phyloP scores from a whole-genome alignment of 1,140 invertebrate genomes.

The Epicauta chinensis region DNA sequence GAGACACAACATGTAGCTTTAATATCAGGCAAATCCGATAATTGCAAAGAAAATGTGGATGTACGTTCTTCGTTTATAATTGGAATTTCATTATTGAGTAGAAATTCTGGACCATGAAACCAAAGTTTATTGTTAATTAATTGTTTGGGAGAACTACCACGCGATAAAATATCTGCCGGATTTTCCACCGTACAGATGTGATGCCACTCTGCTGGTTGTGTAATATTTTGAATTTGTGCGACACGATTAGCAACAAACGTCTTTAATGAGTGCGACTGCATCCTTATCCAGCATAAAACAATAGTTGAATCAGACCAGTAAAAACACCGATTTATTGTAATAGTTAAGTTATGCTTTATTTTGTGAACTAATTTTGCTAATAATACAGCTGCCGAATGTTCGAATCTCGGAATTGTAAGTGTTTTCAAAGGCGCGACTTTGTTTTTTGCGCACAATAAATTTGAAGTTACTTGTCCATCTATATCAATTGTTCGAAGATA shows the following conservation, averaged over 20 bases:
- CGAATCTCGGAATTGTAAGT: slow-evolving; percentile 30
- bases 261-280: slow-evolving; percentile 13
- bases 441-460: slow-evolving; percentile 31
- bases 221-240: slow-evolving; percentile 36
- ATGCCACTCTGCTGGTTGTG: slow-evolving; percentile 20
- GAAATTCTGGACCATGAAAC: slow-evolving; percentile 34
- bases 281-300: slow-evolving; percentile 15
- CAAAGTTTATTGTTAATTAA: slow-evolving; percentile 35
- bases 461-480: background rate
- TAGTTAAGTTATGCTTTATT: slow-evolving; percentile 2
- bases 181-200: slow-evolving; percentile 28
- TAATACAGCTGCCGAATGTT: slow-evolving; percentile 33
- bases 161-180: slow-evolving; percentile 43
- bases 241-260: slow-evolving; percentile 37
- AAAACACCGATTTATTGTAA: background rate
- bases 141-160: slow-evolving; percentile 37
- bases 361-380: slow-evolving; percentile 23
- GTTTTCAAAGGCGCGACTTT: slow-evolving; percentile 32
- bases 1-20: background rate
- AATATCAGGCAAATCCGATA: background rate
- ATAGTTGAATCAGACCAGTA: slow-evolving; percentile 16
- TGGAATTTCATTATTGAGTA: background rate
- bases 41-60: background rate
- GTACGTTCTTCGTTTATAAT: background rate
- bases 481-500: slow-evolving; percentile 27